Percentiles rank a stretch among this genome's conserved stretches.
Conservation (phyloP, 2,888 invertebrate species). For the Apotomis capreana region DNA sequence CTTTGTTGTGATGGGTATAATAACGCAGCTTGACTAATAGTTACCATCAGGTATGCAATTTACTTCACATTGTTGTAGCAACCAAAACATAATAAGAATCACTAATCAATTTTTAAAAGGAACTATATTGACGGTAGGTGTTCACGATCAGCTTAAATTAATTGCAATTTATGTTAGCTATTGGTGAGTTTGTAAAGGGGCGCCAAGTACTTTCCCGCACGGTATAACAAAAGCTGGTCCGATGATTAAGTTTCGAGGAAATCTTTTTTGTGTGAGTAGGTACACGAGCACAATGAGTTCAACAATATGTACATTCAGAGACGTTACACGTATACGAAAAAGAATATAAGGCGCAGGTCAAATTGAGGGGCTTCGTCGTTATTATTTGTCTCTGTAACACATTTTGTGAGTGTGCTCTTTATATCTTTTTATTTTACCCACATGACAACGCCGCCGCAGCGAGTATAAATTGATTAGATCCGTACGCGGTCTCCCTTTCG, state of each 20-base stretch:
- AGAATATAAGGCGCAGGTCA: constrained; percentile 62
- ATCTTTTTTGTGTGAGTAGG: constrained; percentile 56
- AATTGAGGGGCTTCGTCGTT: constrained; percentile 67
- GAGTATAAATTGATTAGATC: constrained; percentile 62
- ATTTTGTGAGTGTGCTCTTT: constrained; percentile 60
- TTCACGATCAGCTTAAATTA: constrained; percentile 27
- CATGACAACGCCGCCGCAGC: constrained; percentile 53
- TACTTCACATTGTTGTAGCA: not conserved
- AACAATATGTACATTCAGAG: constrained; percentile 42
- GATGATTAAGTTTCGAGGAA: constrained; percentile 47
- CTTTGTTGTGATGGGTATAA: too few relatives aligned
- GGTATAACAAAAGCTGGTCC: constrained; percentile 56
- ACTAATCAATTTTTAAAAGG: constrained; percentile 36
- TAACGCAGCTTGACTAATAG: not conserved
- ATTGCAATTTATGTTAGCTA: constrained; percentile 44
- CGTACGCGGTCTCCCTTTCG: constrained; percentile 51
- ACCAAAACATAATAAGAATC: constrained; percentile 9
- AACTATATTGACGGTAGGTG: constrained; percentile 16
- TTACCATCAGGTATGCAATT: not conserved
- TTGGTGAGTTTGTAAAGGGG: constrained; percentile 36
- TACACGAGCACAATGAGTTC: constrained; percentile 59
- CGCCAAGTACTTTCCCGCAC: constrained; percentile 51
- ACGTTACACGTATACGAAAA: constrained; percentile 53
- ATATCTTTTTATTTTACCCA: constrained; percentile 61
- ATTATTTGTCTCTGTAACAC: constrained; percentile 69